A percentile compares a stretch with the other conserved stretches of the same genome.
Evolutionary conservation across 2,113 vertebrate genomes (phyloP).

Genomic region (Marmota flaviventris): DNA sequence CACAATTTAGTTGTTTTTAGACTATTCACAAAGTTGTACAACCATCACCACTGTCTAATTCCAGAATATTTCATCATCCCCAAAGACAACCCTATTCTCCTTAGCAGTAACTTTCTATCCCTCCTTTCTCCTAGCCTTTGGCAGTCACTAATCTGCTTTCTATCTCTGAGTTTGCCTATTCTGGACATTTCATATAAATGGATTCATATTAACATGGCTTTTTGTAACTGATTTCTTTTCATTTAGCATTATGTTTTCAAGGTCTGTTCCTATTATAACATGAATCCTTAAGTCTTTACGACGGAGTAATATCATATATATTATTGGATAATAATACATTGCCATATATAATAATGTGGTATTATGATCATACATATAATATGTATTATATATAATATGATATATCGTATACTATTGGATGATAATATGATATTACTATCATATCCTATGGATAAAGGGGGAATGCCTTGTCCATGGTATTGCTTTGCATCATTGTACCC

Average conservation of each 20-base stretch:
- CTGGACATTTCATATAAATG: background rate
- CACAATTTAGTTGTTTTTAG: background rate
- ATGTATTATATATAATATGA: too few species aligned
- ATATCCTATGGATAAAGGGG: background rate
- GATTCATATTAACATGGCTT: background rate
- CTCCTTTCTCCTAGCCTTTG: background rate
- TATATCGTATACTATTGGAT: too few species aligned
- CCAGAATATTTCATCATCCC: background rate
- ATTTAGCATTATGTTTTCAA: background rate
- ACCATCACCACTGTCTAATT: background rate
- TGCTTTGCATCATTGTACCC: background rate
- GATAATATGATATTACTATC: too few species aligned
- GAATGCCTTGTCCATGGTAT: background rate
- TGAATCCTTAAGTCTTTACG: background rate
- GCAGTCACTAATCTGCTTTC: background rate
- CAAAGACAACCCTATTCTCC: background rate
- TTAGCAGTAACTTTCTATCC: background rate
- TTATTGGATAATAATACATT: background rate
- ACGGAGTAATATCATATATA: background rate
- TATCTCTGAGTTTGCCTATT: background rate
- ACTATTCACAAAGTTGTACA: background rate
- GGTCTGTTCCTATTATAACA: background rate
- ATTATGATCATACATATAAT: too few species aligned
- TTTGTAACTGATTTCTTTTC: constrained; percentile 43
- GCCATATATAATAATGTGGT: too few species aligned